Evolutionary conservation across 2,797 vertebrate genomes (phyloP).

Genomic region (Gallinago stenura): DNA sequence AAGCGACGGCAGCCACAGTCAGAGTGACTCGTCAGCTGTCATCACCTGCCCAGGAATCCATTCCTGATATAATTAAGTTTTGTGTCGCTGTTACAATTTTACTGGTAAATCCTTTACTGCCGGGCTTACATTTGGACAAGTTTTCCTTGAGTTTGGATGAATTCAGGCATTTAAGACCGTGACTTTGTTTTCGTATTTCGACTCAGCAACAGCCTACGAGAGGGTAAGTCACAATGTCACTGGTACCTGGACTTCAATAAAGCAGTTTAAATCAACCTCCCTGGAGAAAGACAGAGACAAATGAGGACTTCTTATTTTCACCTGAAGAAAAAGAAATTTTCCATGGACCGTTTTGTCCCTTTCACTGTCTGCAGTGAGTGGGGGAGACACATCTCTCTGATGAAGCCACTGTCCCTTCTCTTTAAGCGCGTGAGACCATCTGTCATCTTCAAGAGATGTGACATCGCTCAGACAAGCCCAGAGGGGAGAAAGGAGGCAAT

Average conservation of each 20-base stretch:
- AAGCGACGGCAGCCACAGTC: not conserved
- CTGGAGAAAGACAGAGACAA: conserved; percentile 11
- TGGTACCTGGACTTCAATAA: not conserved
- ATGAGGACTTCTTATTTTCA: not conserved
- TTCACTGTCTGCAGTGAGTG: not conserved
- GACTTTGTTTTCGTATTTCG: not conserved
- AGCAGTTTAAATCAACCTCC: not conserved
- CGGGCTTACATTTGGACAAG: not conserved
- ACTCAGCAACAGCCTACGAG: not conserved
- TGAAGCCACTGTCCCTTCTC: not conserved
- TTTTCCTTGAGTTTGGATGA: not conserved
- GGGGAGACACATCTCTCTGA: not conserved
- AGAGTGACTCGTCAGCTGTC: not conserved
- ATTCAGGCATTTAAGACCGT: not conserved
- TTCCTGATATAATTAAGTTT: not conserved
- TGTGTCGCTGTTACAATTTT: not conserved
- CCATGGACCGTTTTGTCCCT: not conserved
- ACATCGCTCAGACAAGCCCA: not conserved
- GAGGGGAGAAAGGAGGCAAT: not conserved
- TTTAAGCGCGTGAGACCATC: not conserved
- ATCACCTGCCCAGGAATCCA: not conserved
- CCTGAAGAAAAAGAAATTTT: not conserved
- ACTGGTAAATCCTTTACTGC: not conserved
- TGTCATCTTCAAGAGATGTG: not conserved
- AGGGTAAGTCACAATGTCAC: not conserved